Evolutionary conservation across 2,888 invertebrate genomes (phyloP).

Genomic region (Agrenia bidenticulata): DNA sequence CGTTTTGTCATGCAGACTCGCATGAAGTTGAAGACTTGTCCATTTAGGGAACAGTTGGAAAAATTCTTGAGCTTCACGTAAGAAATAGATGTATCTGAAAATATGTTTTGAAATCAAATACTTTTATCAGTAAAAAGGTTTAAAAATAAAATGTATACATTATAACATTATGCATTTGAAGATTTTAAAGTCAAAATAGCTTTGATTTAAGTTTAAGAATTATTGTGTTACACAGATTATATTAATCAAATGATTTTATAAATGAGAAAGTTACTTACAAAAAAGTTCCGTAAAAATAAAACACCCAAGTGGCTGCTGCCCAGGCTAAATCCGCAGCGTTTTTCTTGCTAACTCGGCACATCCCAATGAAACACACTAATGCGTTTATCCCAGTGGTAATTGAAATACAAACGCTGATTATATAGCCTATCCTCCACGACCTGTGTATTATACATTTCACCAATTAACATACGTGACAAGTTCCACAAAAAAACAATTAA

Average conservation of each 20-base stretch:
- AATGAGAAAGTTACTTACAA: too few species aligned
- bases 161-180: too few species aligned
- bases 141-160: too few species aligned
- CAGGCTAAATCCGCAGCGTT: conserved; percentile 16
- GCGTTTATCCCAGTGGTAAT: not conserved
- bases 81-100: conserved; percentile 5
- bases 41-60: not conserved
- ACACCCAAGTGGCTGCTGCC: not conserved
- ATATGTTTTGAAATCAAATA: not conserved
- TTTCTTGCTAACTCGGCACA: not conserved
- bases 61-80: not conserved
- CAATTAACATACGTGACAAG: too few species aligned
- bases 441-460: too few species aligned
- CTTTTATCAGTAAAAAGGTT: too few species aligned
- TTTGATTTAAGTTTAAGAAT: too few species aligned
- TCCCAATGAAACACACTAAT: not conserved
- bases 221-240: too few species aligned
- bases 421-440: too few species aligned
- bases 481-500: too few species aligned
- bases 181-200: too few species aligned
- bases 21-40: not conserved
- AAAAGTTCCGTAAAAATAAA: conserved; percentile 6
- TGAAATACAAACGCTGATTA: not conserved
- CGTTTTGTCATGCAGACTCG: not conserved
- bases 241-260: too few species aligned